Percentiles rank a stretch among this genome's conserved stretches.
Evolutionary conservation across 1,140 invertebrate species (phyloP).

Genomic region (Amphibalanus amphitrite): DNA sequence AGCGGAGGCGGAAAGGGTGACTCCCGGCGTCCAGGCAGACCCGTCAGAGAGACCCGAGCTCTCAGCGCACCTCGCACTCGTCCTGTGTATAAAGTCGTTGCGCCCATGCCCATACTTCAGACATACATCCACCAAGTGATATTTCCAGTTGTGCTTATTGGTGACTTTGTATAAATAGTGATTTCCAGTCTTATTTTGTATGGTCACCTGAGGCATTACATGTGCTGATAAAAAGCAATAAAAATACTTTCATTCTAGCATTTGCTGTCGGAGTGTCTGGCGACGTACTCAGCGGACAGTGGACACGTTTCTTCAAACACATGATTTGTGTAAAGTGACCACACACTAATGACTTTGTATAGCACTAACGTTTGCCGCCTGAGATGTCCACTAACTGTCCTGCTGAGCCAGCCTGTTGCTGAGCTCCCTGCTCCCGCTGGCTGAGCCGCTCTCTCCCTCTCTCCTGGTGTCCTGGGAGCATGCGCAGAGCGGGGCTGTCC

Average conservation of each 20-base stretch:
- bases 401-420: too few relatives aligned
- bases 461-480: not conserved
- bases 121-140: not conserved
- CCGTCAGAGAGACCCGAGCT: too few relatives aligned
- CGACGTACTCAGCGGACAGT: too few relatives aligned
- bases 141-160: not conserved
- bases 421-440: not conserved
- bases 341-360: not conserved
- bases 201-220: not conserved
- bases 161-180: slow-evolving; percentile 1
- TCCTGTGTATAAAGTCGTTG: not conserved
- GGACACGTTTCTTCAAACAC: too few relatives aligned
- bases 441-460: not conserved
- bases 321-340: not conserved
- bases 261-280: not conserved
- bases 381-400: not conserved
- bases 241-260: not conserved
- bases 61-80: not conserved
- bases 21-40: too few relatives aligned
- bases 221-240: not conserved
- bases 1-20: too few relatives aligned
- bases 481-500: not conserved
- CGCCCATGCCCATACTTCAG: not conserved
- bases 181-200: not conserved
- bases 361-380: not conserved